Percentiles rank a stretch among this genome's conserved stretches.
Conservation (phyloP, 2,797 vertebrate genomes). For the Lateolabrax maculatus region DNA sequence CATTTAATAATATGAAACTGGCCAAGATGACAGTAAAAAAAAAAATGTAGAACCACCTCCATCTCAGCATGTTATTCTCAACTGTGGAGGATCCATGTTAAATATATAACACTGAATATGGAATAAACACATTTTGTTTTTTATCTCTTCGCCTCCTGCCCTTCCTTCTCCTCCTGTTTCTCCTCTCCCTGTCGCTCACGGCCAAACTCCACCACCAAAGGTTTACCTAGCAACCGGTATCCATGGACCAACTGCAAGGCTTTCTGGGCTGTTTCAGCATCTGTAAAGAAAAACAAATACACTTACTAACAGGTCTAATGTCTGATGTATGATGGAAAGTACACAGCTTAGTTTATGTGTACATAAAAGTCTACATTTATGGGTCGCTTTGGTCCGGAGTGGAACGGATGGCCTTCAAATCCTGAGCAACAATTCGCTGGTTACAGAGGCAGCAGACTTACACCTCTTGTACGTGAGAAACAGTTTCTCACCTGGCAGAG, state of each 20-base stretch:
- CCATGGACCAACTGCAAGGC: constrained; percentile 90
- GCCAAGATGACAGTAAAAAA: not conserved
- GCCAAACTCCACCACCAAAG: constrained; percentile 92
- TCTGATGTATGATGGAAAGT: not conserved
- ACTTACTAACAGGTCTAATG: not conserved
- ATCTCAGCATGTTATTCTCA: not conserved
- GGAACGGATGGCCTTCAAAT: not conserved
- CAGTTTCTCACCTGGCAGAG: constrained; percentile 86
- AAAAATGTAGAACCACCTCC: constrained; percentile 2
- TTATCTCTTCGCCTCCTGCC: constrained; percentile 18
- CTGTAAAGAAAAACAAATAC: constrained; percentile 78
- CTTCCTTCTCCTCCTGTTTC: constrained; percentile 34
- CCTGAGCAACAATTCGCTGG: not conserved
- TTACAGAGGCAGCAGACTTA: not conserved
- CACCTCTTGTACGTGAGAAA: no score
- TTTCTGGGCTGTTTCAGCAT: constrained; percentile 81
- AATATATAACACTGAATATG: no score
- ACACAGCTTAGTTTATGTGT: not conserved
- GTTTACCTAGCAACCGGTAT: constrained; percentile 90
- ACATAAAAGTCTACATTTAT: not conserved
- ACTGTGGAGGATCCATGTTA: not conserved
- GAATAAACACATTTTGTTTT: not conserved
- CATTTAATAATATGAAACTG: constrained; percentile 12
- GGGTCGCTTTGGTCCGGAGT: not conserved
- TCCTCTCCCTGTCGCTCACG: constrained; percentile 83